Base-by-base conservation (phyloP, 1,140 invertebrate species). In the Chionoecetes opilio region DNA sequence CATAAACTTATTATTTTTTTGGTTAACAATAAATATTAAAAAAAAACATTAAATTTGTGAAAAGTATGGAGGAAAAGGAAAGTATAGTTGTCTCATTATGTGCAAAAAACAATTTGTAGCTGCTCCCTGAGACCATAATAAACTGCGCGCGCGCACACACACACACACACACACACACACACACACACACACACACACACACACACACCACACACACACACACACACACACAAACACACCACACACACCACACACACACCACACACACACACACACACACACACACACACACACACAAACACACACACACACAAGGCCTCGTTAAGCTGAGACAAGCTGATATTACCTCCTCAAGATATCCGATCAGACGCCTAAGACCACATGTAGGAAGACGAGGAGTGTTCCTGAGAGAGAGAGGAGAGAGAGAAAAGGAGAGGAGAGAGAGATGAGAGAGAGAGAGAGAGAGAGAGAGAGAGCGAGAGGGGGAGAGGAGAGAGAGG, bases 351-450 rank as follows among this genome's bases (percentile, higher is more conserved):
- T 75, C 63, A n/a, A 75, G 63, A 75, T 75, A 75, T 75, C 63
- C 63, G 63, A 75, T 75, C 63, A 75, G 63, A n/a, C 63, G n/a
- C 63, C n/a, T 75, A 75, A 75, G 63, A 75, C 63, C 63, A 21
- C 63, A 75, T 6, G 46, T 17, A 53, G 14, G 41, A 14, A 8
- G 41, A 5, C 41, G 14, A 46, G 14, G 41, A 14, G 14, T 46
- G 5, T 46, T 46, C 41, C 41, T 14, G 63, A 75, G n/a, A n/a
- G 63, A 75, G 63, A 26, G n/a, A n/a, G 21, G 63, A 75, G 63
- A 75, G 21, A 75, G 21, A n/a, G n/a, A 75, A 26, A 75, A 26
- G 21, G 63, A 75, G 63, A n/a, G 63, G 21, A n/a, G 63, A 75
- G 63, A 75, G n/a, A n/a, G 63, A 75, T n/a, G n/a, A 75, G 63